phyloP scores from a whole-genome alignment of 37 sponge, comb jelly and placozoan species.

The Bolinopsis microptera region DNA sequence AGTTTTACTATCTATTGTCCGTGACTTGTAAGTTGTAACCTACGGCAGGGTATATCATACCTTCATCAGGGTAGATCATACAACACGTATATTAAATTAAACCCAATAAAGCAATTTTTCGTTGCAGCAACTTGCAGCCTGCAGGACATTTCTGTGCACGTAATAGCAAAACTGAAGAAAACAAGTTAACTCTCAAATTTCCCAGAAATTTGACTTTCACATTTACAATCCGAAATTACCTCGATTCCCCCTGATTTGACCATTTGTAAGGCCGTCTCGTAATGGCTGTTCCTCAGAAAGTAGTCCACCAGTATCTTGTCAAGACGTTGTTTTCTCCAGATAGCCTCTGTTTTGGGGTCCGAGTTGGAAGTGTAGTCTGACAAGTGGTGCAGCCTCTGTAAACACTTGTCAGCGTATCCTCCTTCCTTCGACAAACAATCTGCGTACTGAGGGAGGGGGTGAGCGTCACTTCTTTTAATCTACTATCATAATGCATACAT shows the following conservation, averaged over 20 bases:
- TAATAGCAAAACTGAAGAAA: no score
- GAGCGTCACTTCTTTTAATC: neutral
- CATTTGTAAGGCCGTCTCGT: constrained; percentile 75
- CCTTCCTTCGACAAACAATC: constrained; percentile 55
- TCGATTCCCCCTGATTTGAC: constrained; percentile 76
- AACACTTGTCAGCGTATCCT: constrained; percentile 54
- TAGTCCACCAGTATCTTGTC: constrained; percentile 91
- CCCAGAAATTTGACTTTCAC: neutral
- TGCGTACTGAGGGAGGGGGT: constrained; percentile 22
- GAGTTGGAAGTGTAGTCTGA: constrained; percentile 35
- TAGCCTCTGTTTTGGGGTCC: neutral
- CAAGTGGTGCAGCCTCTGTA: constrained; percentile 3
- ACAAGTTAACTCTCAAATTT: no score
- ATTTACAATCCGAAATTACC: constrained; percentile 58
- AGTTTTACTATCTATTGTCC: no score
- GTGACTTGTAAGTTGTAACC: no score
- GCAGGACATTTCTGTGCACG: no score
- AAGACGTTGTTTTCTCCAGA: constrained; percentile 55
- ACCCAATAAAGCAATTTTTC: no score
- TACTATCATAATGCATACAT: no score
- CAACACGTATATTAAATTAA: no score
- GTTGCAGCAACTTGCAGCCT: no score
- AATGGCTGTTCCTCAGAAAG: constrained; percentile 79
- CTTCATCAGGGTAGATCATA: no score
- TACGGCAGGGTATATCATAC: no score